Percentiles rank a stretch among this genome's conserved stretches.
These are phyloP conservation scores for Nematolebias whitei DNA, from an alignment of 2,113 vertebrate species.

Conservation along the genomic window DNA sequence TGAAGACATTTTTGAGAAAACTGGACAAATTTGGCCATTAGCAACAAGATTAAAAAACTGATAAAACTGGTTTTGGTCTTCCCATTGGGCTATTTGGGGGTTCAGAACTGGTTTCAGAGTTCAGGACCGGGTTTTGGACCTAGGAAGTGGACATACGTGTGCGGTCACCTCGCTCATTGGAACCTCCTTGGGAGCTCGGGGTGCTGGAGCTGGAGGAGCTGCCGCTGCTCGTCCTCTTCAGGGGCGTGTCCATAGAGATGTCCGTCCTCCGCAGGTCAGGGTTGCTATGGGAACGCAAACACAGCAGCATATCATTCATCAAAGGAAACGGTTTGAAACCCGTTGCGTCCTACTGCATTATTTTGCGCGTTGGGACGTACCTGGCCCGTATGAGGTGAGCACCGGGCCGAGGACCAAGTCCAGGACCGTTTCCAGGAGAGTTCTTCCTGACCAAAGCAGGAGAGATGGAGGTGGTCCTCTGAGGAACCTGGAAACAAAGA, in stretches of 20 bases:
- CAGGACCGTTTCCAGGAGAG: slow-evolving; percentile 91
- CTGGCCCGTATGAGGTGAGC: slow-evolving; percentile 94
- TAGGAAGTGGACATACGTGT: neutral
- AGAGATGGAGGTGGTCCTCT: slow-evolving; percentile 98
- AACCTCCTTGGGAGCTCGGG: slow-evolving; percentile 93
- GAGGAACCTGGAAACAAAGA: slow-evolving; percentile 87
- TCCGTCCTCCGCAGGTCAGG: slow-evolving; percentile 92
- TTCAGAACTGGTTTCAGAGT: too few relatives aligned
- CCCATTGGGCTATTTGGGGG: too few relatives aligned
- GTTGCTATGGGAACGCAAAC: slow-evolving; percentile 82
- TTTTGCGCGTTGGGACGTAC: slow-evolving; percentile 61
- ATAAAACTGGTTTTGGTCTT: neutral
- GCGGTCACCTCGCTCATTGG: slow-evolving; percentile 87
- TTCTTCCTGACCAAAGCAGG: slow-evolving; percentile 95
- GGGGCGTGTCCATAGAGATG: slow-evolving; percentile 85
- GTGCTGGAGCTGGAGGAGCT: slow-evolving; percentile 98
- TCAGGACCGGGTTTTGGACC: neutral
- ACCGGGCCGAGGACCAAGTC: slow-evolving; percentile 87
- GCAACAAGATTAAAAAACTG: neutral
- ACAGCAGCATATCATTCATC: slow-evolving; percentile 22
- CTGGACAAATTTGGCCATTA: too few relatives aligned
- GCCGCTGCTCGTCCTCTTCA: slow-evolving; percentile 95
- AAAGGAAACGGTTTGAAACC: neutral
- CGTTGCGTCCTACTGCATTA: neutral
- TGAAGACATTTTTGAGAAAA: too few relatives aligned